These are phyloP conservation scores for Phodopus roborovskii DNA, from an alignment of 2,113 vertebrate genomes.

Conservation along the genomic window DNA sequence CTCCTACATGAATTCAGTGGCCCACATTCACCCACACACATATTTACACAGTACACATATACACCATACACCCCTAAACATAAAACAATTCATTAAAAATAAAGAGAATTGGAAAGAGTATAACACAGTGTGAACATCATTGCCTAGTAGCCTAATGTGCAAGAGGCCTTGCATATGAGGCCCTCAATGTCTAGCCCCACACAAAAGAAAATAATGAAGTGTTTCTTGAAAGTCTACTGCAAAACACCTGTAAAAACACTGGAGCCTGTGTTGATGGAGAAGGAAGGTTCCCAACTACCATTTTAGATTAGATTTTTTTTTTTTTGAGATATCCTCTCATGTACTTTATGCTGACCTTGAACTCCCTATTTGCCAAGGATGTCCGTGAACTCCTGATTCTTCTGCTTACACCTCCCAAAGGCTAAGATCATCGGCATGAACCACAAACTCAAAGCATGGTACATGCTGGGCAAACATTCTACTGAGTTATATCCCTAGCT, in stretches of 20 bases:
- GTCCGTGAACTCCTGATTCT: neutral
- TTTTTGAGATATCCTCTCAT: neutral
- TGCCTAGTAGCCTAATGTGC: neutral
- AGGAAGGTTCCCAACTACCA: neutral
- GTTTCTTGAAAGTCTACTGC: conserved; percentile 22
- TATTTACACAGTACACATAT: neutral
- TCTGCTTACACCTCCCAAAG: neutral
- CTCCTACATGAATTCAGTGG: neutral
- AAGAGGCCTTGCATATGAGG: neutral
- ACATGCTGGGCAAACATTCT: neutral
- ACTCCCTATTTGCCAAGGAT: neutral
- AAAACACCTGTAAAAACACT: conserved; percentile 42
- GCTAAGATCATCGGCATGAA: neutral
- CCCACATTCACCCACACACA: neutral
- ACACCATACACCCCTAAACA: neutral
- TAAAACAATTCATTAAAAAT: neutral
- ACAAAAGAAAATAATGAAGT: conserved; percentile 6
- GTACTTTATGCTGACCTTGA: neutral
- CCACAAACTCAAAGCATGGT: neutral
- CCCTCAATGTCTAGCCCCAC: neutral
- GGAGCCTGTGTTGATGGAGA: neutral
- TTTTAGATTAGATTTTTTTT: neutral
- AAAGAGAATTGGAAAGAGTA: neutral
- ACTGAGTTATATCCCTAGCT: neutral
- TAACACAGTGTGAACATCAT: neutral